Evolutionary conservation across 2,113 vertebrate genomes (phyloP).

Genomic region (Vulpes vulpes): DNA sequence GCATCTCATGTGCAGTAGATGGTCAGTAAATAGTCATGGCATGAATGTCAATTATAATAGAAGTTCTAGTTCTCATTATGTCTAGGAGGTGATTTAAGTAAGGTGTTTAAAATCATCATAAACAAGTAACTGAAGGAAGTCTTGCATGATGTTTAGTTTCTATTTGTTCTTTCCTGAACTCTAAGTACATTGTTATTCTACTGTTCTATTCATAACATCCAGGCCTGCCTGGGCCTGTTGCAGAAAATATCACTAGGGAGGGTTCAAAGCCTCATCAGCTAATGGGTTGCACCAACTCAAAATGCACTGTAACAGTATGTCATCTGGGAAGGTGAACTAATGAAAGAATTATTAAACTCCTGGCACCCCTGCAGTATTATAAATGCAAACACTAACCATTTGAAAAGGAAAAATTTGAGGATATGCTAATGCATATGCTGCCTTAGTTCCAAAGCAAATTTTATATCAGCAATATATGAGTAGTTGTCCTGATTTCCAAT

Average conservation of each 20-base stretch:
- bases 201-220: slow-evolving; percentile 45
- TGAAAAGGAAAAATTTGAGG: slow-evolving; percentile 29
- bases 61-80: background rate
- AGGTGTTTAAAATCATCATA: slow-evolving; percentile 36
- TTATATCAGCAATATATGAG: slow-evolving; percentile 19
- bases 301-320: background rate
- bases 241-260: slow-evolving; percentile 42
- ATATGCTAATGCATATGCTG: slow-evolving; percentile 18
- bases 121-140: slow-evolving; percentile 34
- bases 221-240: slow-evolving; percentile 85
- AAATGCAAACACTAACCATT: slow-evolving; percentile 23
- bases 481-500: slow-evolving; percentile 27
- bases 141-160: slow-evolving; percentile 61
- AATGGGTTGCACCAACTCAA: background rate
- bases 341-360: background rate
- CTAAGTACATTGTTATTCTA: slow-evolving; percentile 68
- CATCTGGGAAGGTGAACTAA: background rate
- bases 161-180: slow-evolving; percentile 75
- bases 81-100: background rate
- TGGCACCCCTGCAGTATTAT: background rate
- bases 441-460: slow-evolving; percentile 56
- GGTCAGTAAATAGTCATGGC: background rate
- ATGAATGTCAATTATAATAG: slow-evolving; percentile 23
- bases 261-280: slow-evolving; percentile 34
- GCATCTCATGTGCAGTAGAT: background rate